phyloP scores from a whole-genome alignment of 2,888 invertebrate species.

The Drosophila longiperda region DNA sequence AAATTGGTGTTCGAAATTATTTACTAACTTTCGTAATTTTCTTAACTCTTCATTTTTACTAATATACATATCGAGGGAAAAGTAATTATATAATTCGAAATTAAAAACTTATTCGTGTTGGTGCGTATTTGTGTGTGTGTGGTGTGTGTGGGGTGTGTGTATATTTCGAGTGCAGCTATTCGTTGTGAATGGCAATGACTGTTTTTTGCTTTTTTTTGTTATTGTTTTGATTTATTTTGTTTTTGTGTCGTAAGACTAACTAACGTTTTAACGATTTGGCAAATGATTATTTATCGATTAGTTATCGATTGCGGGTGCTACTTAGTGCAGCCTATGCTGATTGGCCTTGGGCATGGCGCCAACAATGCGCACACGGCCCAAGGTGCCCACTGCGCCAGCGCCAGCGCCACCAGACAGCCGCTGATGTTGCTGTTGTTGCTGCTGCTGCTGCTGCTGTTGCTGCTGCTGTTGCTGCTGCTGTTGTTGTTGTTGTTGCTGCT shows the following conservation, averaged over 20 bases:
- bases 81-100: conserved; percentile 41
- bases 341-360: conserved; percentile 91
- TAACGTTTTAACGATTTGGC: conserved; percentile 78
- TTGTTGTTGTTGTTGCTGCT: conserved; percentile 70
- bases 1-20: conserved; percentile 35
- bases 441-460: conserved; percentile 65
- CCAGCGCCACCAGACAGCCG: conserved; percentile 69
- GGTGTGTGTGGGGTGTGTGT: conserved; percentile 11
- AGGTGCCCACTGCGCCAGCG: conserved; percentile 76
- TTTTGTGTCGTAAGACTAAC: conserved; percentile 59
- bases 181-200: conserved; percentile 81
- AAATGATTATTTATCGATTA: conserved; percentile 65
- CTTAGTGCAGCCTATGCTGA: conserved; percentile 83
- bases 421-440: conserved; percentile 76
- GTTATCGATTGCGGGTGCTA: conserved; percentile 24
- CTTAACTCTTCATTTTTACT: conserved; percentile 10
- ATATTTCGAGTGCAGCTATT: conserved; percentile 57
- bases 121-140: conserved; percentile 29
- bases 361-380: conserved; percentile 90
- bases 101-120: conserved; percentile 31
- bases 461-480: conserved; percentile 60
- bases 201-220: conserved; percentile 28
- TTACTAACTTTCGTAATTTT: conserved; percentile 20
- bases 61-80: conserved; percentile 40
- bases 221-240: conserved; percentile 14